Percentiles rank a stretch among this genome's conserved stretches.
Evolutionary conservation across 2,113 vertebrate species (phyloP).

Genomic region (Protobothrops flavoviridis): DNA sequence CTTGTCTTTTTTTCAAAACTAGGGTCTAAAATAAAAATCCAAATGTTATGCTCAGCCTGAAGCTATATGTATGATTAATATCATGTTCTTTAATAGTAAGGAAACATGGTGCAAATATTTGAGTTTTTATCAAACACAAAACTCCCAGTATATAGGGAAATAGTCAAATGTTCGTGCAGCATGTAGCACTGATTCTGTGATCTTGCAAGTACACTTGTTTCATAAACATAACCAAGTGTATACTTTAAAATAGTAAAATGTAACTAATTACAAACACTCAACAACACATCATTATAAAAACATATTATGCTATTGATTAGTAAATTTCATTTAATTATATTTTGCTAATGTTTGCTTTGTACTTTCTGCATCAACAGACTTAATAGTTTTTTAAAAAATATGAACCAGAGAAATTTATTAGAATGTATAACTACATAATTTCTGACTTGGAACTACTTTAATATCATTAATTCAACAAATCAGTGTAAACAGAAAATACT

Average conservation of each 20-base stretch:
- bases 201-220: not conserved
- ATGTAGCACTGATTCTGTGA: not conserved
- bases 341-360: constrained; percentile 29
- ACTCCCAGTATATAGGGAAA: not conserved
- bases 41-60: not conserved
- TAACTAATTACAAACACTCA: not conserved
- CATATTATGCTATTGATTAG: constrained; percentile 28
- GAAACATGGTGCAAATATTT: not conserved
- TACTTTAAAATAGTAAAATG: not conserved
- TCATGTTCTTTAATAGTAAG: not conserved
- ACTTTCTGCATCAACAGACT: constrained; percentile 46
- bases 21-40: not conserved
- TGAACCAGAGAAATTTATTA: constrained; percentile 48
- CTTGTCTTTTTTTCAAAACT: not conserved
- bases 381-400: constrained; percentile 40
- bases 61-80: not conserved
- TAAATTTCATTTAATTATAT: constrained; percentile 52
- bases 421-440: constrained; percentile 44
- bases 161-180: not conserved
- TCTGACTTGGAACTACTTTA: constrained; percentile 58
- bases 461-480: constrained; percentile 59
- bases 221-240: constrained; percentile 7
- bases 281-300: constrained; percentile 14
- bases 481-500: constrained; percentile 53
- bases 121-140: not conserved